phyloP scores from a whole-genome alignment of 2,113 vertebrate genomes.

The Caranx melampygus region DNA sequence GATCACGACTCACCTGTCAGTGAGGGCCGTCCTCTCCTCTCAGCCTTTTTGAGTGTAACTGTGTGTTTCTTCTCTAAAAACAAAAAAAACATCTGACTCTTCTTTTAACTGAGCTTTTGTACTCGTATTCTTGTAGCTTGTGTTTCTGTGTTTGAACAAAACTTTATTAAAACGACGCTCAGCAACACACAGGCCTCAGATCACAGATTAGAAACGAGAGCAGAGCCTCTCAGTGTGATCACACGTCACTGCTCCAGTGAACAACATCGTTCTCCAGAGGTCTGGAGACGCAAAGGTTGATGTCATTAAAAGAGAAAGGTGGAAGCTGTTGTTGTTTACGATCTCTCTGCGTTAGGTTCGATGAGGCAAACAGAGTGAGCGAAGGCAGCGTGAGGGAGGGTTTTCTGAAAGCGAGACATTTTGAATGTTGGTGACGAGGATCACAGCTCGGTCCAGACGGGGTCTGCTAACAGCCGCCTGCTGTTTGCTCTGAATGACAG shows the following conservation, averaged over 20 bases:
- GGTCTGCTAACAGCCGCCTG: not conserved
- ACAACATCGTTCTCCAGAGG: too few relatives aligned
- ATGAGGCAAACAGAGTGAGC: not conserved
- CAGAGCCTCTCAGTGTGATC: not conserved
- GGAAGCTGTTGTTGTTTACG: too few relatives aligned
- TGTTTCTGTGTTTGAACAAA: slow-evolving; percentile 48
- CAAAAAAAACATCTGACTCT: slow-evolving; percentile 10
- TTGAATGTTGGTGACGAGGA: slow-evolving; percentile 55
- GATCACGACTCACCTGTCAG: slow-evolving; percentile 14
- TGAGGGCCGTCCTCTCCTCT: slow-evolving; percentile 18
- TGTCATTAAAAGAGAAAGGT: not conserved
- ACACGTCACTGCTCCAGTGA: not conserved
- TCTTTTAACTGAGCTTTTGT: slow-evolving; percentile 39
- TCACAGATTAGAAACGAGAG: slow-evolving; percentile 17
- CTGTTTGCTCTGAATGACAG: slow-evolving; percentile 1
- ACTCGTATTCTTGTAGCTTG: slow-evolving; percentile 18
- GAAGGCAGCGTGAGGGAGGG: not conserved
- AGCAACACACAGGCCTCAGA: slow-evolving; percentile 22
- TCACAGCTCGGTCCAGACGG: not conserved
- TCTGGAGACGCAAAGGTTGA: not conserved
- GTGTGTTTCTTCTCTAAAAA: slow-evolving; percentile 25
- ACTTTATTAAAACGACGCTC: slow-evolving; percentile 12
- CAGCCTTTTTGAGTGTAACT: slow-evolving; percentile 51
- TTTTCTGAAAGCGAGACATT: slow-evolving; percentile 10
- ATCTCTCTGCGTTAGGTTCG: not conserved